Conservation (phyloP, 2,113 vertebrate genomes). For the Sialia sialis region DNA sequence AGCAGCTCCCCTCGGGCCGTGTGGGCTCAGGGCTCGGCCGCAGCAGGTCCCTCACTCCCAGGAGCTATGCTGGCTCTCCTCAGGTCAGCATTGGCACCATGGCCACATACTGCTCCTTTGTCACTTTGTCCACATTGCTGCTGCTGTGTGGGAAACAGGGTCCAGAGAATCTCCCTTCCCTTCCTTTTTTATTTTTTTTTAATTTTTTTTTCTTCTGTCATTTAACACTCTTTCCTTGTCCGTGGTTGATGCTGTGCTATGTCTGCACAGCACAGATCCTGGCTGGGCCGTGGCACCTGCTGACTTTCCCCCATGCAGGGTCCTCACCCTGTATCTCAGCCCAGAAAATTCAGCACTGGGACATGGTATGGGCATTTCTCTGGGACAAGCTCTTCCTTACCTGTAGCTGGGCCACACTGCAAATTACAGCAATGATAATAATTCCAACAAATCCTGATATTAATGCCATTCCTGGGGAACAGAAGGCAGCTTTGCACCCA, state of each 20-base stretch:
- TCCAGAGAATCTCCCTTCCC: neutral
- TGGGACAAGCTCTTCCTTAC: accelerated
- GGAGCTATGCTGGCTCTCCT: accelerated
- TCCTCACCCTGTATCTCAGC: accelerated
- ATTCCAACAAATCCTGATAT: accelerated
- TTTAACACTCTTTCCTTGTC: neutral
- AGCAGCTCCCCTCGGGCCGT: accelerated
- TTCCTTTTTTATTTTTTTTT: too few relatives aligned
- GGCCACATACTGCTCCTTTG: neutral
- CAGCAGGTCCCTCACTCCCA: neutral
- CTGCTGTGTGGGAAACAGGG: neutral
- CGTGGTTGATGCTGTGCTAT: accelerated
- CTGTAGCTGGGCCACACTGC: accelerated
- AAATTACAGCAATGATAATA: neutral
- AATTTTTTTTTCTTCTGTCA: accelerated
- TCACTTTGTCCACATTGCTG: neutral
- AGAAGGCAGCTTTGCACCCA: neutral
- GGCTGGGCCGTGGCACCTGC: neutral
- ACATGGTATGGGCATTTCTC: accelerated
- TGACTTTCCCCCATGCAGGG: accelerated
- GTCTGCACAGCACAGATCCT: neutral
- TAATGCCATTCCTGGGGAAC: neutral
- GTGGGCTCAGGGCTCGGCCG: neutral
- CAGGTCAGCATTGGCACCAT: accelerated
- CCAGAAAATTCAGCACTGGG: neutral